Conservation (phyloP, 2,888 invertebrate genomes). For the Drosophila helvetica region DNA sequence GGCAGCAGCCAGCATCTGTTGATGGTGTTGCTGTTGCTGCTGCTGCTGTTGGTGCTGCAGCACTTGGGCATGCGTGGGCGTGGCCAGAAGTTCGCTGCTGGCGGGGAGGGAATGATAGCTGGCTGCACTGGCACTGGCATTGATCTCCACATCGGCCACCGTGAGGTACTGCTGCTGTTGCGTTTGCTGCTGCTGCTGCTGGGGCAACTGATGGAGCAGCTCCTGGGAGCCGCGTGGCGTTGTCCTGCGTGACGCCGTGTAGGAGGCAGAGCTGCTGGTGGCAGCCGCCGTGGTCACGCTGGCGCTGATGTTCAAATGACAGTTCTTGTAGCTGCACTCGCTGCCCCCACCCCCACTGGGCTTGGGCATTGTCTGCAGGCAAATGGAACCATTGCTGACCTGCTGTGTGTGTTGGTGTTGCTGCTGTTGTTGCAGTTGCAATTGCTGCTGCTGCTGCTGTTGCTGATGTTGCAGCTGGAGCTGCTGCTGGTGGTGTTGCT, state of each 20-base stretch:
- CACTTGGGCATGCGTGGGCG: slow-evolving; percentile 62
- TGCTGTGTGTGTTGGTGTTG: slow-evolving; percentile 55
- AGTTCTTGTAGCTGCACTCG: slow-evolving; percentile 83
- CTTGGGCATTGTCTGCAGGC: slow-evolving; percentile 66
- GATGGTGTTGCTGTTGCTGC: slow-evolving; percentile 51
- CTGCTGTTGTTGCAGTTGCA: slow-evolving; percentile 49
- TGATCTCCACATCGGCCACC: slow-evolving; percentile 81
- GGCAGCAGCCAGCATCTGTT: slow-evolving; percentile 62
- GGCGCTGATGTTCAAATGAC: slow-evolving; percentile 80
- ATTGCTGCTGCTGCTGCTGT: slow-evolving; percentile 45
- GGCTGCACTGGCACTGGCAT: slow-evolving; percentile 68
- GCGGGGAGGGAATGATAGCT: slow-evolving; percentile 71
- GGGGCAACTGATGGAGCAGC: slow-evolving; percentile 57
- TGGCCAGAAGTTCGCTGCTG: slow-evolving; percentile 65
- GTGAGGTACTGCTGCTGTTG: slow-evolving; percentile 80
- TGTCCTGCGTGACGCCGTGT: slow-evolving; percentile 56
- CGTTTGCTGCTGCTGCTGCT: slow-evolving; percentile 58
- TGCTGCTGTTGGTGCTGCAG: slow-evolving; percentile 55
- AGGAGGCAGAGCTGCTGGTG: slow-evolving; percentile 50
- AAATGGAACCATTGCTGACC: slow-evolving; percentile 52
- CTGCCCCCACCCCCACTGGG: slow-evolving; percentile 46
- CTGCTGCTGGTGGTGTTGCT: slow-evolving; percentile 58
- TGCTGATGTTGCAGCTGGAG: slow-evolving; percentile 59
- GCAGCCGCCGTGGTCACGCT: slow-evolving; percentile 66
- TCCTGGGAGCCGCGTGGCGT: slow-evolving; percentile 73